Base-by-base conservation (phyloP, 1,140 invertebrate genomes). In the Melipona quadrifasciata region DNA sequence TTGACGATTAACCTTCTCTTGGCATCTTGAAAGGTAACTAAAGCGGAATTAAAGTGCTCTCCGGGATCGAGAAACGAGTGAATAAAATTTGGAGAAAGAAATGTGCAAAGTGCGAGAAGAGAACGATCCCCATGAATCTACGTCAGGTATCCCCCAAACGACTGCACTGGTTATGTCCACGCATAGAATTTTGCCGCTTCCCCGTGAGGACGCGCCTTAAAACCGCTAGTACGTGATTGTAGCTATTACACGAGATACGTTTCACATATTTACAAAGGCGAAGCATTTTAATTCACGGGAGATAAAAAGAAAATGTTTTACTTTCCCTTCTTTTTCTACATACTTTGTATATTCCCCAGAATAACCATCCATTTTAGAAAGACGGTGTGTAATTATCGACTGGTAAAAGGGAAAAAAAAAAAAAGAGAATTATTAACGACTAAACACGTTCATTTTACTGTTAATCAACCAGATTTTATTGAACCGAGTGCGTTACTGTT, bases 291-390 rank as follows among this genome's bases (percentile, higher is more conserved):
- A 87, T 77, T 79, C 55, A 80, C 70, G 84, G 81, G 76, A 86
- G n/a, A 61, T 47, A 6, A 61, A n/a, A 57, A 84, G 81, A 58
- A 87, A 57, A 80, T 57, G 79, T 83, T 72, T 89, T 86, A 79
- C 71, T 87, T 91, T 91, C 79, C 86, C 85, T 89, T 83, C 73
- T 87, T 91, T 91, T 92, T 91, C 91, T 92, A 91, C 90, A 78
- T 89, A 90, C 90, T 92, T 92, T 92, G 88, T 92, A 92, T 91
- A 90, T 88, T 89, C 85, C 39, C 88, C 84, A 39, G 58, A 78
- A 55, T 89, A 85, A 90, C 82, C 80, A 85, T 86, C 78, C 71
- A 85, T 75, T 47, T 86, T 78, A 78, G 81, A 72, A 87, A 79
- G 77, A 58, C 84, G 83, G 64, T 89, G 85, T 90, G 87, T 87